Base-by-base conservation (phyloP, 2,113 vertebrate species). In the Microtus montanus region DNA sequence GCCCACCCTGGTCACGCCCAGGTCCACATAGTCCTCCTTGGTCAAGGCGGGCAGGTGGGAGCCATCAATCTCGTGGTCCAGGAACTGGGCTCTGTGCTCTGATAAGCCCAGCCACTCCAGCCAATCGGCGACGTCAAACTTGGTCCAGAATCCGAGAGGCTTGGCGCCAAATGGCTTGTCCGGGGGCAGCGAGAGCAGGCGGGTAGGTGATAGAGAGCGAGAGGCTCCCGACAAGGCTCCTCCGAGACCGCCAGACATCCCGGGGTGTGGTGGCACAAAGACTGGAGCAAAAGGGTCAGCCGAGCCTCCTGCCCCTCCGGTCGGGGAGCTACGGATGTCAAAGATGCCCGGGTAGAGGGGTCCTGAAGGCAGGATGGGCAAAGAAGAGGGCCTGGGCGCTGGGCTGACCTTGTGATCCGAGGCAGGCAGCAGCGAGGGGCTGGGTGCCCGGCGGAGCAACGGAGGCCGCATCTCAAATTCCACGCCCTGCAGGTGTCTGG, bases 51-150 rank as follows among this genome's bases (percentile, higher is more conserved):
- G 99, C 90, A 99, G 98, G 96, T 99, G 99, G 24, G 98, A 99
- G 68, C 99, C 99, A 15, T 99, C 99, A 3, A 99, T 99, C 98
- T 99, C 99, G n/a, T 99, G 99, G 98, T 99, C 99, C 94, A 99
- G 98, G 98, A 99, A 99, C 35, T 98, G 98, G 54, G 99, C 99
- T 14, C 99, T 98, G 97, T 99, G 99, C 96, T 99, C 99, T 0
- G 98, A 98, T 98, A 99, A 97, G 97, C 99, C 99, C 97, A 99
- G 98, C 97, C 99, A 99, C 41, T 99, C 99, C 4, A 99, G 98
- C 99, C 99, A 99, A 88, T 99, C 99, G 0, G 99, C 99, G 79
- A 99, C 99, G 13, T 99, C 99, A 17, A 99, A 99, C 98, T 99
- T 99, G 98, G 98, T 99, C 99, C 99, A 99, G 98, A 99, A 99